A percentile compares a stretch with the other conserved stretches of the same genome.
phyloP scores from a whole-genome alignment of 2,888 invertebrate species.

The Epistrophe grossulariae region DNA sequence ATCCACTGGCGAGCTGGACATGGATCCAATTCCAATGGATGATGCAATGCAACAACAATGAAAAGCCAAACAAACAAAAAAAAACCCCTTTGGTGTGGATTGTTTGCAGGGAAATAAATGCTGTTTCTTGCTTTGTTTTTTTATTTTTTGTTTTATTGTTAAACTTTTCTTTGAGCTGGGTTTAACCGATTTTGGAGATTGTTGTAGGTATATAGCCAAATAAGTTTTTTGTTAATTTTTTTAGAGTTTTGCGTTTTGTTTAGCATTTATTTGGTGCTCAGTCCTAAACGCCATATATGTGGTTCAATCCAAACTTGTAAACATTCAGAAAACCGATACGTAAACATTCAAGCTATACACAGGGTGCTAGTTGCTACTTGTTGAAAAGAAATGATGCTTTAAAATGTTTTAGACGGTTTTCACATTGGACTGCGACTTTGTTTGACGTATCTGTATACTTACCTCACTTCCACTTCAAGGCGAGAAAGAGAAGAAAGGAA shows the following conservation, averaged over 20 bases:
- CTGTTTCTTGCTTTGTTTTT: conserved; percentile 6
- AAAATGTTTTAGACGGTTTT: no score
- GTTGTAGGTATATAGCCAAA: conserved; percentile 34
- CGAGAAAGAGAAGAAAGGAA: no score
- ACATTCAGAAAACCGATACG: background rate
- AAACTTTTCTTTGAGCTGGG: conserved; percentile 12
- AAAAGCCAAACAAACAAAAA: conserved; percentile 17
- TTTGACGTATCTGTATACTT: no score
- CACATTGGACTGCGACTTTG: no score
- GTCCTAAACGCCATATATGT: conserved; percentile 8
- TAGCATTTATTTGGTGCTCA: conserved; percentile 31
- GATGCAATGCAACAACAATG: conserved; percentile 48
- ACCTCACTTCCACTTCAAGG: no score
- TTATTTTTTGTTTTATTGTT: no score
- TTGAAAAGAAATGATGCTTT: no score
- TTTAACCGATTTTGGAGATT: conserved; percentile 60
- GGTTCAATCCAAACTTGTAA: conserved; percentile 19
- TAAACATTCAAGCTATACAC: background rate
- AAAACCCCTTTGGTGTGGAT: conserved; percentile 44
- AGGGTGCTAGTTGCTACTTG: background rate
- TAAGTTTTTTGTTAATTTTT: conserved; percentile 34
- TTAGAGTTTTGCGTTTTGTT: conserved; percentile 60
- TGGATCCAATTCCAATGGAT: conserved; percentile 14
- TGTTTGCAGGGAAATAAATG: background rate
- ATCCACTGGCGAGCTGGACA: conserved; percentile 15